Percentiles rank a stretch among this genome's conserved stretches.
These are phyloP conservation scores for Zaprionus capensis DNA, from an alignment of 1,140 invertebrate species.

Conservation along the genomic window DNA sequence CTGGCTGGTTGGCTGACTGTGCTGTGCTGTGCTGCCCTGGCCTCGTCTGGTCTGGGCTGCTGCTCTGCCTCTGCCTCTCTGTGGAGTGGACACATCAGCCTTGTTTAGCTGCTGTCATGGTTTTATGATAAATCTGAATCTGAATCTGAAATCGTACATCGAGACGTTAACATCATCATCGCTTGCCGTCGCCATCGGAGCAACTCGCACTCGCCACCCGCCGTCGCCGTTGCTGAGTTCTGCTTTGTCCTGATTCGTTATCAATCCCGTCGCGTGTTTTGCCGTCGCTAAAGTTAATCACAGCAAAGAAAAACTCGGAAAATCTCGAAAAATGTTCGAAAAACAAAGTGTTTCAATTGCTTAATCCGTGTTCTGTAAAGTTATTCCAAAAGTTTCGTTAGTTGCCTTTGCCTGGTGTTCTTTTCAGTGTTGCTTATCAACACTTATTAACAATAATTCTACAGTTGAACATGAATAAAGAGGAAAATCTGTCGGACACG, in stretches of 20 bases:
- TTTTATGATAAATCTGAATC: constrained; percentile 84
- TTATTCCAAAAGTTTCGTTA: not conserved
- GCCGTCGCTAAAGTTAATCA: constrained; percentile 40
- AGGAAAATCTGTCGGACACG: constrained; percentile 64
- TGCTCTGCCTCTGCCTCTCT: constrained; percentile 28
- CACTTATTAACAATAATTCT: not conserved
- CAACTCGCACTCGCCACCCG: constrained; percentile 44
- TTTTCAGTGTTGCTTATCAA: not conserved
- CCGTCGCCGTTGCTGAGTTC: constrained; percentile 42
- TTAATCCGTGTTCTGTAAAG: not conserved
- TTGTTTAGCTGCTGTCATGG: constrained; percentile 81
- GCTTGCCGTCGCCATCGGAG: constrained; percentile 54
- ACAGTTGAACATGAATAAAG: constrained; percentile 63
- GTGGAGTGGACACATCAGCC: constrained; percentile 74
- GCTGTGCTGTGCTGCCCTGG: constrained; percentile 12
- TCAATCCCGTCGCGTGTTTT: constrained; percentile 22
- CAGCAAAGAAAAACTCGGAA: not conserved
- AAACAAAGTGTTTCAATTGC: constrained; percentile 7
- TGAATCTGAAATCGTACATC: constrained; percentile 84
- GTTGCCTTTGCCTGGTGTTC: not conserved
- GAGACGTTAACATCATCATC: constrained; percentile 83
- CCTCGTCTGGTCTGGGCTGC: constrained; percentile 28
- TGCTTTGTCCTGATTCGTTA: constrained; percentile 7
- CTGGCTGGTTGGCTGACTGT: constrained; percentile 55
- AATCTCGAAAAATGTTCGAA: constrained; percentile 2